phyloP scores from a whole-genome alignment of 1,140 invertebrate species.

The Cotesia glomerata region DNA sequence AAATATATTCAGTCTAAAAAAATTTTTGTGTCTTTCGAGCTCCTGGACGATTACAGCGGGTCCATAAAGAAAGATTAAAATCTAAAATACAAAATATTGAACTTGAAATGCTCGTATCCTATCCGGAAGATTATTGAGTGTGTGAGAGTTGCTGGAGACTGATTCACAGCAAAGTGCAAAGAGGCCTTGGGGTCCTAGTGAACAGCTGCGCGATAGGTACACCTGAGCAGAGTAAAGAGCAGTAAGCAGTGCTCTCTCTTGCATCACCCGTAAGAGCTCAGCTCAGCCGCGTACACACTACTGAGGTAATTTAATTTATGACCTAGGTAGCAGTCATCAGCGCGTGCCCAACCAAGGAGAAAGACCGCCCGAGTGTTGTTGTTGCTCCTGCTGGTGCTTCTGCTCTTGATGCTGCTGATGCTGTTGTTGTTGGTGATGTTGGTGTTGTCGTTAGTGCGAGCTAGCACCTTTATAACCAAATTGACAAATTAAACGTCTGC shows the following conservation, averaged over 20 bases:
- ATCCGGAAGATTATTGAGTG: constrained; percentile 10
- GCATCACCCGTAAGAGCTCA: not conserved
- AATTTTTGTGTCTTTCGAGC: no score
- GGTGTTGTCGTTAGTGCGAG: not conserved
- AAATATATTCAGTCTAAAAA: no score
- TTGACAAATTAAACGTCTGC: constrained; percentile 28
- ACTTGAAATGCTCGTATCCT: not conserved
- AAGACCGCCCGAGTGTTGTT: constrained; percentile 16
- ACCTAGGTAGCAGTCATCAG: constrained; percentile 39
- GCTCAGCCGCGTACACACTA: constrained; percentile 18
- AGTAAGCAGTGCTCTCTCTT: not conserved
- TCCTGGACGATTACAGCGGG: no score
- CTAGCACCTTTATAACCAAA: constrained; percentile 2
- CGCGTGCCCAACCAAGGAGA: constrained; percentile 36
- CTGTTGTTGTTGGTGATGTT: not conserved
- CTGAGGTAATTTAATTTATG: constrained; percentile 42
- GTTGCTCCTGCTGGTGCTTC: not conserved
- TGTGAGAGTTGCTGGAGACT: constrained; percentile 13
- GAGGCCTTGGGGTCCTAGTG: constrained; percentile 12
- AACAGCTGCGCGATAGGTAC: constrained; percentile 37
- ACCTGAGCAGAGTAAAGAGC: not conserved
- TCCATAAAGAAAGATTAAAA: not conserved
- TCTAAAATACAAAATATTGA: not conserved
- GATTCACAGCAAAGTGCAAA: not conserved
- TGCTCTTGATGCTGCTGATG: not conserved